Evolutionary conservation across 2,888 invertebrate genomes (phyloP), one percentile per base, ranked within the genome.

Genomic region (Drosophila borborema): DNA sequence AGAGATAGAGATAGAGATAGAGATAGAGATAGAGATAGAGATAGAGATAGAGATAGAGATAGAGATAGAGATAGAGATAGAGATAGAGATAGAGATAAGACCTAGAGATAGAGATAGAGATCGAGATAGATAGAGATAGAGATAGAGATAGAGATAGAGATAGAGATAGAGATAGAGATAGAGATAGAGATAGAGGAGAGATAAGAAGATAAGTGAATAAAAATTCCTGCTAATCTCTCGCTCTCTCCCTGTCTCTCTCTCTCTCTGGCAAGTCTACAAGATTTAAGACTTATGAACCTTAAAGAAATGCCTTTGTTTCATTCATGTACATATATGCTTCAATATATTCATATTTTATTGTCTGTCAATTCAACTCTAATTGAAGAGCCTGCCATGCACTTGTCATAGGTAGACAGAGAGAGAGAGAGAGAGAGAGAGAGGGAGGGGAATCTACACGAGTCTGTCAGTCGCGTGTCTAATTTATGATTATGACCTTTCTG

Each of bases 401-500:
- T 78, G 81, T 81, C 77, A 28, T 31, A 53, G 54, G 55, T 18
- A 18, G 23, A 36, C 7, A 16, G 3, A 48, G 31, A 16, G 48
- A 61, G 36, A 16, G 18, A 20, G 34, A 20, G 23, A 36, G 51
- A 14, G 53, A 14, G 10, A 4, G 38, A 9, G 53, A 14, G 10
- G 2, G 38, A 16, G 40, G 2, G 23, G 31, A n/a, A 23, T 14
- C 12, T 9, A 18, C 71, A 82, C 84, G 28, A 3, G 4, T 82
- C 58, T 62, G 64, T 41, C 48, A 41, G 79, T 64, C 88, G 82
- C 88, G 84, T 88, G 90, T 79, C 89, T 73, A 74, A 85, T 84
- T 90, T 90, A 90, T 82, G 70, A 74, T 85, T 65, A 53, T 88
- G 89, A 88, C 80, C 82, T 85, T 75, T 76, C 59, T 34, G 31